Evolutionary conservation across 37 sponge, comb jelly and placozoan genomes (phyloP), one percentile per base, ranked within the genome.

Genomic region (Hormiphora californensis): DNA sequence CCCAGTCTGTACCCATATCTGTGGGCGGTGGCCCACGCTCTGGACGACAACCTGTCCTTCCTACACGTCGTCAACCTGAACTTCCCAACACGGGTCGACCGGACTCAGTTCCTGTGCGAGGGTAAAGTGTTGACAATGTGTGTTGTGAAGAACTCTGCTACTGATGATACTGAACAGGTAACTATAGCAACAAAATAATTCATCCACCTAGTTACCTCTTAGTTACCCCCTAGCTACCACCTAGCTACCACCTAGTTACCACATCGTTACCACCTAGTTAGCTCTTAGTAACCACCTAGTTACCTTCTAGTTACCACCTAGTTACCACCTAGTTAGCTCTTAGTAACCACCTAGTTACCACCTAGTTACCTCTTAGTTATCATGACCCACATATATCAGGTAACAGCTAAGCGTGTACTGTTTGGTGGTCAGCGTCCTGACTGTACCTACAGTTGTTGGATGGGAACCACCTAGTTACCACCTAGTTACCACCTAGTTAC

Each of bases 101-200:
- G 81, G 44, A 73, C 81, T 19, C 81, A 73, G 36, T 73, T 73
- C 46, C 81, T 73, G 41, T 73, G 81, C 25, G 81, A 73, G 38
- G 44, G 46, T 0, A 73, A 73, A 19, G 81, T 73, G 3, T 46
- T 43, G 21, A 19, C 81, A 1, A 73, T 73, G 81, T 43, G n/a
- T n/a, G 44, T 73, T 39, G 38, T 73, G 1, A 73, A 39, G 19
- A 17, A 73, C 44, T n/a, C 36, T 27, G 81, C 81, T 28, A 57
- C 61, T 5, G 61, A 12, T 5, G 21, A 5, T 4, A 19, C 9
- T 57, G 30, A 25, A 57, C 30, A 57, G 61, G 61, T 57, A 15
- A 57, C 30, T n/a, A n/a, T n/a, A n/a, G n/a, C n/a, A n/a, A n/a
- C n/a, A n/a, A n/a, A n/a, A n/a, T n/a, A n/a, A n/a, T n/a, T n/a